phyloP scores from a whole-genome alignment of 2,113 vertebrate genomes.

The Myotis davidii region DNA sequence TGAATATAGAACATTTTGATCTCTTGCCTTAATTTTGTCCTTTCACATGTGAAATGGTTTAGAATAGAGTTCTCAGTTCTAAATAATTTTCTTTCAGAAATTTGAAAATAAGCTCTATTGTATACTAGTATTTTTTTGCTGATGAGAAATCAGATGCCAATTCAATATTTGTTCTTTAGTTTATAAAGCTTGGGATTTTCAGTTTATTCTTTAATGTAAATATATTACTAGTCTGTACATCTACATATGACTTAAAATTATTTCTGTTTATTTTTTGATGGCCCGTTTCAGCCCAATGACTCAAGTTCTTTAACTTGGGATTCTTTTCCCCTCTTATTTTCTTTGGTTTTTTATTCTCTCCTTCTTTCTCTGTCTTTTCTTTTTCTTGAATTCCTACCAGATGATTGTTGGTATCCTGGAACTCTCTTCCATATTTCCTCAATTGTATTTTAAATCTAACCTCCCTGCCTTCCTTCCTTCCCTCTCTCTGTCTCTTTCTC shows the following conservation, averaged over 20 bases:
- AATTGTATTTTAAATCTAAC: neutral
- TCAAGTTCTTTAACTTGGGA: neutral
- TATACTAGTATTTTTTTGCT: neutral
- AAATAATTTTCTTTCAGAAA: neutral
- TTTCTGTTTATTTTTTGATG: neutral
- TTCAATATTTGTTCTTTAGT: neutral
- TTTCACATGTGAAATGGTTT: neutral
- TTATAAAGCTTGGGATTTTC: neutral
- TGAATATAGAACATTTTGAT: conserved; percentile 20
- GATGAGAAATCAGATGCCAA: neutral
- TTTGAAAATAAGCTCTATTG: neutral
- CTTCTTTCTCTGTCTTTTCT: neutral
- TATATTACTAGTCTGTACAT: neutral
- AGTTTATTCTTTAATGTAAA: neutral
- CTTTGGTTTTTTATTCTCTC: neutral
- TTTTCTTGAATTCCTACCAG: neutral
- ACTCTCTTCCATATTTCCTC: neutral
- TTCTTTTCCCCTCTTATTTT: neutral
- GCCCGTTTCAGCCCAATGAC: neutral
- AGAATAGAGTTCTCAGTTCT: neutral
- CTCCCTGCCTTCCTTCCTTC: too few relatives aligned
- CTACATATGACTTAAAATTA: neutral
- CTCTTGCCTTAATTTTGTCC: neutral
- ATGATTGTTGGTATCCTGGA: neutral
- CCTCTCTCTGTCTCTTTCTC: neutral